A percentile compares a stretch with the other conserved stretches of the same genome.
These are phyloP conservation scores for Muntiacus muntjak DNA, from an alignment of 2,113 vertebrate species.

Conservation along the genomic window DNA sequence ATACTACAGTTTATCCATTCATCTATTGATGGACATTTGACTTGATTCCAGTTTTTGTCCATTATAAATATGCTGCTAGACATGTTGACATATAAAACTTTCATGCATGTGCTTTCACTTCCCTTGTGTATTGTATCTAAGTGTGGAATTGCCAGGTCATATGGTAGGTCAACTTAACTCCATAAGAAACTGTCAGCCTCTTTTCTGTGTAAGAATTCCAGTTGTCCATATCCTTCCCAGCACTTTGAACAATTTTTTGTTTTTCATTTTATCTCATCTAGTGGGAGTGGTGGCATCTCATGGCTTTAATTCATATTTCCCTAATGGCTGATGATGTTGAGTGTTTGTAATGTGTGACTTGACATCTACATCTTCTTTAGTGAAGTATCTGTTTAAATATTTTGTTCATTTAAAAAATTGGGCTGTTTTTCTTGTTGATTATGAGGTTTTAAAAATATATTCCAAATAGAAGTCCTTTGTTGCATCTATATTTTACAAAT, in stretches of 20 bases:
- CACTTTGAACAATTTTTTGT: neutral
- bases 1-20: neutral
- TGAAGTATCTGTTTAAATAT: neutral
- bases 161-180: neutral
- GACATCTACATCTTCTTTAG: neutral
- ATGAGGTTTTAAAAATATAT: neutral
- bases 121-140: neutral
- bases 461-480: neutral
- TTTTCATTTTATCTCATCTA: neutral
- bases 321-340: neutral
- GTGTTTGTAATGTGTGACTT: neutral
- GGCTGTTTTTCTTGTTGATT: neutral
- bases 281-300: neutral
- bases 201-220: neutral
- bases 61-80: neutral
- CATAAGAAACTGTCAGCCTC: neutral
- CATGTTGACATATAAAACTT: neutral
- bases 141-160: neutral
- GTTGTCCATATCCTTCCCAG: neutral
- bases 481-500: neutral
- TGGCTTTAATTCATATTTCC: neutral
- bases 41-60: neutral
- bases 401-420: neutral
- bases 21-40: neutral
- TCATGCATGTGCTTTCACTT: neutral